phyloP scores from a whole-genome alignment of 2,888 invertebrate genomes.

The Cephus nigrinus region DNA sequence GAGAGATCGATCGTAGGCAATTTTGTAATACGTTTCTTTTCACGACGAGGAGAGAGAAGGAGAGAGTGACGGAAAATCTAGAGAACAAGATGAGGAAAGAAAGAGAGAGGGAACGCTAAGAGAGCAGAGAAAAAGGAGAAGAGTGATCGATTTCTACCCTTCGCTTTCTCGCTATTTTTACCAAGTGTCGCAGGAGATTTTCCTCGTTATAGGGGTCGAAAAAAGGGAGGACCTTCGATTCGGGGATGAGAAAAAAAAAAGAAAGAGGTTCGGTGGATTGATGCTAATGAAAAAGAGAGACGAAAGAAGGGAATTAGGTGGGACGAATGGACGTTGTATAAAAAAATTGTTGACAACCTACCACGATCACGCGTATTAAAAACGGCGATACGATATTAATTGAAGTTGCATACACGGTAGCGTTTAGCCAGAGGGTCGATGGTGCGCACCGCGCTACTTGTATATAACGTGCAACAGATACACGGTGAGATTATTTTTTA shows the following conservation, averaged over 20 bases:
- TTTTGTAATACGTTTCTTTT: neutral
- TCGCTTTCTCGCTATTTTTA: neutral
- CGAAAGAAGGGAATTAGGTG: neutral
- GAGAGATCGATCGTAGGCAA: constrained; percentile 46
- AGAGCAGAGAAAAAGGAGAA: neutral
- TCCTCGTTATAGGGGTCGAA: neutral
- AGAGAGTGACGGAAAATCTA: neutral
- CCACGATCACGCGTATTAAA: neutral
- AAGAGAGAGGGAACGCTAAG: neutral
- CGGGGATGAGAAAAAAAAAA: neutral
- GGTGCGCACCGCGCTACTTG: neutral
- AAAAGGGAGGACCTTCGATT: neutral
- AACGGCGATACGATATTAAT: neutral
- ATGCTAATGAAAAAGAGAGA: neutral
- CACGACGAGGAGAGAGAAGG: neutral
- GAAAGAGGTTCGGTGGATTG: neutral
- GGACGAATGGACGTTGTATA: neutral
- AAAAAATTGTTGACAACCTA: neutral
- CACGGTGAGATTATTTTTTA: constrained; percentile 24
- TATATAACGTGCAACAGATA: constrained; percentile 49
- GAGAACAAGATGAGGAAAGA: neutral
- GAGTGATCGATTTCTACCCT: neutral
- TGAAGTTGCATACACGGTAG: neutral
- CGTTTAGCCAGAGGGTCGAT: neutral
- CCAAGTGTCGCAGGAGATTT: neutral